Evolutionary conservation across 2,797 vertebrate genomes (phyloP).

Genomic region (Euthynnus affinis): DNA sequence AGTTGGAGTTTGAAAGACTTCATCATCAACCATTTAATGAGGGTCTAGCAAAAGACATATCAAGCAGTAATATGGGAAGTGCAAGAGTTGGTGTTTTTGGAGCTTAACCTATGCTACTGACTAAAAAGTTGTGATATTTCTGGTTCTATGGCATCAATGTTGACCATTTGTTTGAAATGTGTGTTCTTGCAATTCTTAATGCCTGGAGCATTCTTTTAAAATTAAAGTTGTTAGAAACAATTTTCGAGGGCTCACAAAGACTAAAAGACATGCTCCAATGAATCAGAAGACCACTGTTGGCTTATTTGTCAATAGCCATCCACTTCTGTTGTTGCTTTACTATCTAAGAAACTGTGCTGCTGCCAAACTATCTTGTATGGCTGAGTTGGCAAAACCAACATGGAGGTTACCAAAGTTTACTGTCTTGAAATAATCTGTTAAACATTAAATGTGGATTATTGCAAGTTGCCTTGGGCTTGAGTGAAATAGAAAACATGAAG

Average conservation of each 20-base stretch:
- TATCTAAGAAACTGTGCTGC: neutral
- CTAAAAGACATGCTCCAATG: neutral
- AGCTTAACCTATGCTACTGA: neutral
- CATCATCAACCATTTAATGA: neutral
- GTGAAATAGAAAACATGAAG: constrained; percentile 24
- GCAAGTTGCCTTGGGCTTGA: constrained; percentile 23
- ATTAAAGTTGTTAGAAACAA: neutral
- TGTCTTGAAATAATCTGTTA: constrained; percentile 45
- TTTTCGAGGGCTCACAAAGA: neutral
- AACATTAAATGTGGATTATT: constrained; percentile 44
- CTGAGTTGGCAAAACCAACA: constrained; percentile 27
- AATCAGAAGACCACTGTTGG: neutral
- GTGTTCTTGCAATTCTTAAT: neutral
- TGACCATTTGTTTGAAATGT: neutral
- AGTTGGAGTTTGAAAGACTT: neutral
- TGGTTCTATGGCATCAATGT: neutral
- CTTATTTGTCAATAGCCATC: constrained; percentile 5
- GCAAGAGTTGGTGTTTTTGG: neutral
- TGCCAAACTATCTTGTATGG: constrained; percentile 21
- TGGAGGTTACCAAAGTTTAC: constrained; percentile 43
- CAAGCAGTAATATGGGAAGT: neutral
- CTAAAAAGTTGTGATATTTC: neutral
- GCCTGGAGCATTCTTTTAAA: neutral
- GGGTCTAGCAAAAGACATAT: neutral
- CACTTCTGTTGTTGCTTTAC: neutral